Evolutionary conservation across 2,888 invertebrate genomes (phyloP), one percentile per base, ranked within the genome.

Genomic region (Odontothrips loti): DNA sequence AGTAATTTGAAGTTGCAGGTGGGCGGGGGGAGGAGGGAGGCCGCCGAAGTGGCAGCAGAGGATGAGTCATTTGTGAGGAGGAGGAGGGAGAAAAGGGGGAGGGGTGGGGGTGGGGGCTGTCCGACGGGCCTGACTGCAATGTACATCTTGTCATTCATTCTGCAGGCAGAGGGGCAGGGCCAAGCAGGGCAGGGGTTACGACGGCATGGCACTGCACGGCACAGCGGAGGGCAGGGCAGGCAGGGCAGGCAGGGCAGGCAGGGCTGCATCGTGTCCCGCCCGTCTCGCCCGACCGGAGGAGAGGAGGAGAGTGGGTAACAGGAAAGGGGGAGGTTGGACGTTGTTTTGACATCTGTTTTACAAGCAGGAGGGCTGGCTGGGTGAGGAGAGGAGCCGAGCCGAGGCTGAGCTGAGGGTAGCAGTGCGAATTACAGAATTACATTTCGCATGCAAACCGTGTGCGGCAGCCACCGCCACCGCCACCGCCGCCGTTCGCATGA

Each of bases 351-450:
- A 12, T 75, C 68, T 27, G 23, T 75, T 23, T 27, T 75, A 75
- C 68, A 75, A 8, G 68, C 23, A 23, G 23, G 23, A 4, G 68
- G 23, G 23, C n/a, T 0, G 68, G 8, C 68, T 1, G 23, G 4
- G 68, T 6, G 6, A 1, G 51, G 9, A 12, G 12, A 12, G 12
- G 48, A 48, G 51, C 12, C 51, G 51, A 10, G 51, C 15, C 51
- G 51, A 51, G 15, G 12, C 51, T 2, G n/a, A 63, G 12, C 51
- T 2, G n/a, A 63, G 63, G 10, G 23, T 23, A 11, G 68, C 68
- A 27, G 10, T 23, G 68, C 27, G 68, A 75, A 75, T 75, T 23
- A 75, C 68, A 23, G 27, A 75, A 75, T 75, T 75, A 75, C 68
- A 75, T 75, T 75, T 27, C 10, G 68, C 68, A 75, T 75, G 68